Conservation (phyloP, 2,797 vertebrate genomes). For the Ctenosaura bakeri region DNA sequence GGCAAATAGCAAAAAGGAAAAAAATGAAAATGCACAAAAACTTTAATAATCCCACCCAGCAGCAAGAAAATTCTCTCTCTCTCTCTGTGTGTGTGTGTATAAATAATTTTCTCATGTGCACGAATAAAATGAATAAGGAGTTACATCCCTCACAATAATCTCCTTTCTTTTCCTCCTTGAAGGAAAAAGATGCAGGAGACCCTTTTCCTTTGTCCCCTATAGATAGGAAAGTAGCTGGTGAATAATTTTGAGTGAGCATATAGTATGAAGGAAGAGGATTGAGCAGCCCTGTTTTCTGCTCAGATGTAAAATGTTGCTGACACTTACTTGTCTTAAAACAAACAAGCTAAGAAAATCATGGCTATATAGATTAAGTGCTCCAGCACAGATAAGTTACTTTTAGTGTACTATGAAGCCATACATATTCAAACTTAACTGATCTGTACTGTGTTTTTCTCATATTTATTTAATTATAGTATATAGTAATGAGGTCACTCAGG, state of each 20-base stretch:
- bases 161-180: background rate
- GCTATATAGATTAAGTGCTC: background rate
- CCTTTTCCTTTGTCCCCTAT: background rate
- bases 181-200: background rate
- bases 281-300: background rate
- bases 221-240: background rate
- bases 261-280: background rate
- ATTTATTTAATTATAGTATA: too few species aligned
- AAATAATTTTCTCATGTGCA: too few species aligned
- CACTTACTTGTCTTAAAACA: background rate
- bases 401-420: background rate
- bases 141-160: too few species aligned
- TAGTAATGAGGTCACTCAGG: background rate
- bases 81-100: too few species aligned
- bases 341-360: background rate
- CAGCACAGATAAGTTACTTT: background rate
- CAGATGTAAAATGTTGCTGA: background rate
- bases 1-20: too few species aligned
- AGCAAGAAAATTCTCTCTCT: too few species aligned
- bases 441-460: background rate
- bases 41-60: too few species aligned
- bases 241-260: background rate
- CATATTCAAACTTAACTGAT: background rate
- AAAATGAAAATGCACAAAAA: too few species aligned
- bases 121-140: too few species aligned